These are phyloP conservation scores for Euzophera pinguis DNA, from an alignment of 2,888 invertebrate genomes.

Conservation along the genomic window DNA sequence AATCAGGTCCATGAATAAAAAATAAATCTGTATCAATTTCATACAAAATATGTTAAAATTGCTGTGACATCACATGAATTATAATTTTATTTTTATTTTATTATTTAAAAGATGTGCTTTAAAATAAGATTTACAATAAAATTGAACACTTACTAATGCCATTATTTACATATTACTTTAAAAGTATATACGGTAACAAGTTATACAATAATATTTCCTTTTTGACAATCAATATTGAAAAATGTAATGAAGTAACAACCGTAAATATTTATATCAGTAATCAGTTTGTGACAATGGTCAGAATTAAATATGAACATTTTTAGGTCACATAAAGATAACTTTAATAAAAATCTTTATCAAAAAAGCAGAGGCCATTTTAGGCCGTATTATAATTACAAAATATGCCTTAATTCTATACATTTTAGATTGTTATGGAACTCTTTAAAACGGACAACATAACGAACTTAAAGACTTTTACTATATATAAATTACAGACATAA, in stretches of 20 bases:
- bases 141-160: background rate
- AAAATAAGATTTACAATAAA: background rate
- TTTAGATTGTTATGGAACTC: background rate
- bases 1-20: no score
- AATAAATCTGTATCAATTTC: no score
- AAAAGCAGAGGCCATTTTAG: slow-evolving; percentile 10
- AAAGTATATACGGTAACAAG: slow-evolving; percentile 14
- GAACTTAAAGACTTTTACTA: slow-evolving; percentile 29
- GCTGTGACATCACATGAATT: no score
- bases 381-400: slow-evolving; percentile 25
- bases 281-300: slow-evolving; percentile 21
- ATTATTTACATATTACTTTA: background rate
- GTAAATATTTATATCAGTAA: slow-evolving; percentile 11
- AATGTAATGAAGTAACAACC: slow-evolving; percentile 4
- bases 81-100: no score
- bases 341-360: slow-evolving; percentile 28
- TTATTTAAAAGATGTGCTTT: background rate
- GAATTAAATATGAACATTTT: background rate
- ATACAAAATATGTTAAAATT: no score
- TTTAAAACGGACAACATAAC: slow-evolving; percentile 15
- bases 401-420: slow-evolving; percentile 26
- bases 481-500: slow-evolving; percentile 45
- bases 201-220: slow-evolving; percentile 7
- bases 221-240: slow-evolving; percentile 7
- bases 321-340: background rate